phyloP scores from a whole-genome alignment of 2,888 invertebrate species.

The Drosophila putrida region DNA sequence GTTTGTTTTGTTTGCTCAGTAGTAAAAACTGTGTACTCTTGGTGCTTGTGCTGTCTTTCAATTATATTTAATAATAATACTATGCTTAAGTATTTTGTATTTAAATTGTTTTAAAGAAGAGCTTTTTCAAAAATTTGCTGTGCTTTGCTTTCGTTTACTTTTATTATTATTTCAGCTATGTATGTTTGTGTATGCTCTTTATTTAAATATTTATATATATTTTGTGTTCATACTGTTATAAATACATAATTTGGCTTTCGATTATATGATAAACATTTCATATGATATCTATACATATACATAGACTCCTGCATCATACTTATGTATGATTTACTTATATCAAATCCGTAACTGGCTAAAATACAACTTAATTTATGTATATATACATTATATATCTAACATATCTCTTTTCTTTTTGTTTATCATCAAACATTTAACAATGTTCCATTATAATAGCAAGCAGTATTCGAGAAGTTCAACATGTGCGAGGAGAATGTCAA shows the following conservation, averaged over 20 bases:
- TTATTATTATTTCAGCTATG: conserved; percentile 83
- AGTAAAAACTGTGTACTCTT: conserved; percentile 40
- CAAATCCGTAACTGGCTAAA: conserved; percentile 36
- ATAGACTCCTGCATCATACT: conserved; percentile 26
- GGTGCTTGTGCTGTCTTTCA: conserved; percentile 14
- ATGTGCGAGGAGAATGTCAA: conserved; percentile 94
- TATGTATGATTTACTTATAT: conserved; percentile 38
- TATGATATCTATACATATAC: conserved; percentile 23
- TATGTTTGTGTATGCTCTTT: conserved; percentile 75
- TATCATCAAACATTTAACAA: conserved; percentile 25
- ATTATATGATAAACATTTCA: conserved; percentile 45
- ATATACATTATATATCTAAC: conserved; percentile 38
- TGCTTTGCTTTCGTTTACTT: conserved; percentile 81
- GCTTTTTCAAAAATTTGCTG: conserved; percentile 61
- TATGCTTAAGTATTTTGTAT: conserved; percentile 15
- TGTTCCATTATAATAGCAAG: conserved; percentile 89
- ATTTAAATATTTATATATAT: conserved; percentile 77
- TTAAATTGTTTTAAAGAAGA: conserved; percentile 22
- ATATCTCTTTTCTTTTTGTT: conserved; percentile 20
- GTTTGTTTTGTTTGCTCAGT: conserved; percentile 55
- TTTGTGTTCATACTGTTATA: conserved; percentile 64
- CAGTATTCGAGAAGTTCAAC: conserved; percentile 97
- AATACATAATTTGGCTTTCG: conserved; percentile 50
- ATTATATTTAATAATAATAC: conserved; percentile 4
- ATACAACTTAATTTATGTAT: not conserved